A percentile compares a stretch with the other conserved stretches of the same genome.
These are phyloP conservation scores for Fundulus diaphanus DNA, from an alignment of 2,797 vertebrate genomes.

Conservation along the genomic window DNA sequence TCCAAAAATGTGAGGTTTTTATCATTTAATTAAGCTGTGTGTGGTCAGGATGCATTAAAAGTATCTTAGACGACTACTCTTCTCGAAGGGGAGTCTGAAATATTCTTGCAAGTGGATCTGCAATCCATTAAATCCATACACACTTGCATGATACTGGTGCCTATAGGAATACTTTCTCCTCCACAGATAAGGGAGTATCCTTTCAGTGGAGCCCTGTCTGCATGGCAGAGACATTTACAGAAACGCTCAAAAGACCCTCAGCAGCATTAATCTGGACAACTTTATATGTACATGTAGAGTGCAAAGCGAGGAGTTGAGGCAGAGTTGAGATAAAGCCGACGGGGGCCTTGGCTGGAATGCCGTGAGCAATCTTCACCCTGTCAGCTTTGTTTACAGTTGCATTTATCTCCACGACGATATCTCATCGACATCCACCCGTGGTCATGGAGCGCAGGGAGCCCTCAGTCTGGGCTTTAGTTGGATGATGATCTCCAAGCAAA, in stretches of 20 bases:
- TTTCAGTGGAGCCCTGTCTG: not conserved
- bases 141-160: not conserved
- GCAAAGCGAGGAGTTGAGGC: slow-evolving; percentile 27
- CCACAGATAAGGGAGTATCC: not conserved
- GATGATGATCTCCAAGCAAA: slow-evolving; percentile 43
- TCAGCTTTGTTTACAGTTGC: slow-evolving; percentile 54
- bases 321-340: slow-evolving; percentile 39
- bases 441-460: slow-evolving; percentile 10
- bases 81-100: not conserved
- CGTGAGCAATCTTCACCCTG: slow-evolving; percentile 36
- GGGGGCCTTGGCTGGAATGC: slow-evolving; percentile 37
- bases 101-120: not conserved
- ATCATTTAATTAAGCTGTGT: not conserved
- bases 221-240: not conserved
- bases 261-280: slow-evolving; percentile 3
- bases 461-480: slow-evolving; percentile 9
- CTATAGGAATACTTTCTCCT: not conserved
- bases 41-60: not conserved
- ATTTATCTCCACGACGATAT: slow-evolving; percentile 52
- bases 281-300: slow-evolving; percentile 3
- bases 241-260: not conserved
- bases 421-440: slow-evolving; percentile 35
- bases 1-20: not conserved
- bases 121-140: not conserved
- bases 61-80: not conserved